Base-by-base conservation (phyloP, 2,888 invertebrate species). In the Elmis aenea region DNA sequence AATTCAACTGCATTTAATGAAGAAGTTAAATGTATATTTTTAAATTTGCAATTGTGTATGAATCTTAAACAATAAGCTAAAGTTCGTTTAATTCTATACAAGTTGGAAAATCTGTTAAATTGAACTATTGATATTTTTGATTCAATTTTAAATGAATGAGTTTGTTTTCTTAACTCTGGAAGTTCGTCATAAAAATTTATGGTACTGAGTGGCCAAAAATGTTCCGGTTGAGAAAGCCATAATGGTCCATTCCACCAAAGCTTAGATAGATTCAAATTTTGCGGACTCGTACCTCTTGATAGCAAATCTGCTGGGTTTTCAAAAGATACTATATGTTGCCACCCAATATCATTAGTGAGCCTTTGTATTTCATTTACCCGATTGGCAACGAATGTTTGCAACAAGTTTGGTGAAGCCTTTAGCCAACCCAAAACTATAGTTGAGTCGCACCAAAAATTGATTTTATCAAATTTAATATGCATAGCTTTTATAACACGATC, bases 361-460 rank as follows among this genome's bases (percentile, higher is more conserved):
- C 14, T n/a, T 16, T 36, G 36, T 2, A 30, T 36, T 15, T 29
- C 25, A 1, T 13, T 8, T 1, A 36, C 18, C 2, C 29, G 10
- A 24, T 36, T 36, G 5, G 13, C 36, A 16, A 36, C 30, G 13
- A 36, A 36, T 2, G 25, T 23, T 12, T 36, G 20, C 10, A 23
- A 18, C n/a, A 3, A 10, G 18, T 3, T 15, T 3, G 36, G 25
- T 6, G 14, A 3, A 6, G 24, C 10, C 2, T 24, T 36, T 16
- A 36, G 5, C 36, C 36, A 36, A 13, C 18, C 2, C 25, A 36
- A n/a, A 36, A 18, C 18, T 5, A 18, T 18, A 6, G 18, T 18
- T 18, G 18, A 18, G 8, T 18, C 18, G 2, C 15, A 18, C 28
- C 29, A 35, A 8, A 26, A 26, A 22, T n/a, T 18, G 9, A 21